A percentile compares a stretch with the other conserved stretches of the same genome.
These are phyloP conservation scores for Benthosema pterotum DNA, from an alignment of 2,797 vertebrate genomes.

Conservation along the genomic window DNA sequence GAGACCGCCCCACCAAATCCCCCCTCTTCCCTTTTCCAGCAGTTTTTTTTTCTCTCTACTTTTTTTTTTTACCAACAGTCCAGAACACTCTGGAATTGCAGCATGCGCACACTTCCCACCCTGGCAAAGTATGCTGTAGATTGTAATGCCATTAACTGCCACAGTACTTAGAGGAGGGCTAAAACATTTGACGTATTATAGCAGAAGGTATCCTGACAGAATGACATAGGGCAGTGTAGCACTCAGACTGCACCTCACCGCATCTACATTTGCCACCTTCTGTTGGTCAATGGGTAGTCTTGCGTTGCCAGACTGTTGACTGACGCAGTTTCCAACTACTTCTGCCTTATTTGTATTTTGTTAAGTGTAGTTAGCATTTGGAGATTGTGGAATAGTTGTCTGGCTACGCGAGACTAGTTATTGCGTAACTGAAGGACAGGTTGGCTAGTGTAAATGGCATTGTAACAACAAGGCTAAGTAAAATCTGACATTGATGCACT, in stretches of 20 bases:
- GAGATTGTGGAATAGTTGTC: too few relatives aligned
- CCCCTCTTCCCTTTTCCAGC: conserved; percentile 60
- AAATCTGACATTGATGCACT: too few relatives aligned
- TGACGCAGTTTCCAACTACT: too few relatives aligned
- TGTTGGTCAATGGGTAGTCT: too few relatives aligned
- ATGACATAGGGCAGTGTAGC: neutral
- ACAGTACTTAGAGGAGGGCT: neutral
- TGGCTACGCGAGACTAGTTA: too few relatives aligned
- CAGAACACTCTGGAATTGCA: neutral
- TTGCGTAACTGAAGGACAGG: neutral
- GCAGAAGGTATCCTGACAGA: too few relatives aligned
- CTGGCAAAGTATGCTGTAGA: conserved; percentile 27
- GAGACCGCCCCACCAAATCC: conserved; percentile 77
- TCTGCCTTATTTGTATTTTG: too few relatives aligned
- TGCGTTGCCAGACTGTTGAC: too few relatives aligned
- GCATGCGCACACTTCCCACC: conserved; percentile 33
- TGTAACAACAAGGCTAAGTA: too few relatives aligned
- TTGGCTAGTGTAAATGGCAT: neutral
- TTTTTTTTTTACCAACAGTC: neutral
- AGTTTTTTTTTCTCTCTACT: conserved; percentile 69
- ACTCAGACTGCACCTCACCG: too few relatives aligned
- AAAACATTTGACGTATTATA: neutral
- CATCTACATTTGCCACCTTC: neutral
- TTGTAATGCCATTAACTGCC: conserved; percentile 12
- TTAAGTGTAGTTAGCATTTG: too few relatives aligned